phyloP scores from a whole-genome alignment of 1,140 invertebrate species.

The Scaptomyza hsui region DNA sequence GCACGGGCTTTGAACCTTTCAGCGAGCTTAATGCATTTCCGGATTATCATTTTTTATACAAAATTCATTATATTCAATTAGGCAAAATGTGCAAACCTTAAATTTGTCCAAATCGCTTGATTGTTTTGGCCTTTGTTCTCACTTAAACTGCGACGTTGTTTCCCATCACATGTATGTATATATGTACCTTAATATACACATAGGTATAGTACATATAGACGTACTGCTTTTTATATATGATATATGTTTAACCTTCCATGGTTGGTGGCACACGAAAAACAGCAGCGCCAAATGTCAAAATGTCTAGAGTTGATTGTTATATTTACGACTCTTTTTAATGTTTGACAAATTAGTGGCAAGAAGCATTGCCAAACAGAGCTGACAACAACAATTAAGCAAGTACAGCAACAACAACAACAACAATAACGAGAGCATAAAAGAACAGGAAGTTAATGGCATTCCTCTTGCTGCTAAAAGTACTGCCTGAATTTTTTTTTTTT shows the following conservation, averaged over 20 bases:
- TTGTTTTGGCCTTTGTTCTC: slow-evolving; percentile 18
- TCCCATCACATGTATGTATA: slow-evolving; percentile 7
- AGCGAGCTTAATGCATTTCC: not conserved
- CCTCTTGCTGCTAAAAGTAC: slow-evolving; percentile 32
- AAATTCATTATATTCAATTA: not conserved
- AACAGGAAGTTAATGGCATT: slow-evolving; percentile 74
- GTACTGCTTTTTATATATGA: slow-evolving; percentile 9
- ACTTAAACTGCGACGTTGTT: slow-evolving; percentile 3
- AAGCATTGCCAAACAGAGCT: slow-evolving; percentile 45
- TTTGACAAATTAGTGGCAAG: slow-evolving; percentile 75
- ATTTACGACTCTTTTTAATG: slow-evolving; percentile 78
- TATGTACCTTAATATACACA: not conserved
- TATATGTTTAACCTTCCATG: slow-evolving; percentile 44
- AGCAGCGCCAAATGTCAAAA: slow-evolving; percentile 62
- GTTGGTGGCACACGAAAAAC: slow-evolving; percentile 40
- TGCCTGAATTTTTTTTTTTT: no score
- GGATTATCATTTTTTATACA: slow-evolving; percentile 9
- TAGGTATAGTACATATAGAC: not conserved
- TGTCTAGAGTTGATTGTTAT: slow-evolving; percentile 77
- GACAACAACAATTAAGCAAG: slow-evolving; percentile 37
- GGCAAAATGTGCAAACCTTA: slow-evolving; percentile 1
- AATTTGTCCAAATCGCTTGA: slow-evolving; percentile 16
- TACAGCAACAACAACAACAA: slow-evolving; percentile 30
- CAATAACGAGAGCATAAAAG: slow-evolving; percentile 24
- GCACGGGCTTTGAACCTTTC: not conserved